A percentile compares a stretch with the other conserved stretches of the same genome.
These are phyloP conservation scores for Drepana falcataria DNA, from an alignment of 2,888 invertebrate species.

Conservation along the genomic window DNA sequence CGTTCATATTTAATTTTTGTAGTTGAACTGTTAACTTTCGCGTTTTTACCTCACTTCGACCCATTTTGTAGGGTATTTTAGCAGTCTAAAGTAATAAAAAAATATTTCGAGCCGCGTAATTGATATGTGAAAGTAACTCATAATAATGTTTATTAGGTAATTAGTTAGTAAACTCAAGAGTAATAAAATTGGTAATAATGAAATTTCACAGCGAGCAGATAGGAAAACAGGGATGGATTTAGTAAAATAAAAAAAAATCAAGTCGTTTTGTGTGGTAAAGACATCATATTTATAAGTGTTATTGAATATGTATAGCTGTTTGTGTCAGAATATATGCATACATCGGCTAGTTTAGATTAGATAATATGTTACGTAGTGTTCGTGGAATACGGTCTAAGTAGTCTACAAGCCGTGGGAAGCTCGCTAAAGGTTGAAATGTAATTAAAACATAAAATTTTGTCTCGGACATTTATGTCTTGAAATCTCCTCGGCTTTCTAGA, in stretches of 20 bases:
- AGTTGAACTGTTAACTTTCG: constrained; percentile 27
- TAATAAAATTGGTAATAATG: constrained; percentile 52
- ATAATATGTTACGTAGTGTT: constrained; percentile 40
- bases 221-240: constrained; percentile 78
- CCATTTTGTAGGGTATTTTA: constrained; percentile 70
- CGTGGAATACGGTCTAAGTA: constrained; percentile 40
- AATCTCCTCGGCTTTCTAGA: constrained; percentile 20
- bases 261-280: constrained; percentile 69
- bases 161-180: constrained; percentile 69
- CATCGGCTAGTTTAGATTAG: constrained; percentile 65
- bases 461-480: constrained; percentile 22
- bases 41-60: constrained; percentile 59
- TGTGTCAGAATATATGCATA: constrained; percentile 48
- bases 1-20: constrained; percentile 26
- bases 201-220: constrained; percentile 70
- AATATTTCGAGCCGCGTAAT: constrained; percentile 78
- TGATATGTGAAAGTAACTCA: constrained; percentile 78
- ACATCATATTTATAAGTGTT: constrained; percentile 73
- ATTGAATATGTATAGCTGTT: constrained; percentile 71
- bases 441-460: constrained; percentile 26
- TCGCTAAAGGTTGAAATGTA: constrained; percentile 70
- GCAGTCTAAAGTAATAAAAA: constrained; percentile 62
- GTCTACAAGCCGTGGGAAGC: constrained; percentile 41
- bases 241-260: constrained; percentile 61
- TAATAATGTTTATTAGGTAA: constrained; percentile 74